Base-by-base conservation (phyloP, 2,888 invertebrate genomes). In the Pristionchus maxplancki region DNA sequence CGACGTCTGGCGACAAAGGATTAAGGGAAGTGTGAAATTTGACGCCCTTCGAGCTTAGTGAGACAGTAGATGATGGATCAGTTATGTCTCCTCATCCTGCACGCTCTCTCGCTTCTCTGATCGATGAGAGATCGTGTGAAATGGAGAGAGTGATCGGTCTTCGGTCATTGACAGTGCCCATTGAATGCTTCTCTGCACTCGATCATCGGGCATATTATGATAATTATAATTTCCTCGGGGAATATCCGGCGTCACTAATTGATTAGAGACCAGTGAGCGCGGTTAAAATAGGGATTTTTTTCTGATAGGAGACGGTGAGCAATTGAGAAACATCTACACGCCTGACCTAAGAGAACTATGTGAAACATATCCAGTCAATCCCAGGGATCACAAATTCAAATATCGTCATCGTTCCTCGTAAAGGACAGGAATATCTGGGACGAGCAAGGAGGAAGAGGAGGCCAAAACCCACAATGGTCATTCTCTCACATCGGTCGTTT, bases 201-300 rank as follows among this genome's bases (percentile, higher is more conserved):
- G 13, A 44, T 44, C 78, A 78, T 44, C 44, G 28, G 40, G 44
- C 44, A 78, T 48, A 78, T 78, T 78, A 78, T 44, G 78, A 78
- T 78, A 78, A 78, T 78, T 78, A 78, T 78, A 78, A 78, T 78
- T 78, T 78, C 78, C 78, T 48, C 44, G 24, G 78, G 78, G 78
- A 78, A 78, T 48, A 20, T 2, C 44, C n/a, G 20, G 74, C n/a
- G 44, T 2, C 74, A 48, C 44, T 44, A 48, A 44, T 78, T 48
- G 78, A 48, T 78, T 78, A 48, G 78, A 78, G 6, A 40, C 13
- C n/a, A n/a, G n/a, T n/a, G n/a, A n/a, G n/a, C n/a, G n/a, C n/a
- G 11, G 24, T 11, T 40, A n/a, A 1, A 24, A 40, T 13, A 37
- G 37, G 9, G 37, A 13, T 8, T n/a, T n/a, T n/a, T n/a, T n/a